Base-by-base conservation (phyloP, 92 coral and sea anemone genomes). In the Plumapathes pennacea region DNA sequence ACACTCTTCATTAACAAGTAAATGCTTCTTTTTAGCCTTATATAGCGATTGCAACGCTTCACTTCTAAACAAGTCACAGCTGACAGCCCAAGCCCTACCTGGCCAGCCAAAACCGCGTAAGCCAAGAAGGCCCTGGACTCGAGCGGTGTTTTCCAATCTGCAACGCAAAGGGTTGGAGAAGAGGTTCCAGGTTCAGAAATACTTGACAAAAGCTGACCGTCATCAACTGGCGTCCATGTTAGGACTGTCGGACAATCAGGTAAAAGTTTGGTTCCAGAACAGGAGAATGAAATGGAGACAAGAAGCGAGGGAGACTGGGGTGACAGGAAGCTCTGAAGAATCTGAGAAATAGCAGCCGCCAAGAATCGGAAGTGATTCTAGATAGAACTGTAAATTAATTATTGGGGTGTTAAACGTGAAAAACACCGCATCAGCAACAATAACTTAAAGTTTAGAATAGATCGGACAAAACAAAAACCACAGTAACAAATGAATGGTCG, bases 241-340 rank as follows among this genome's bases (percentile, higher is more conserved):
- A 56, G 98, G 98, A 1, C 83, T 92, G 25, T 83, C 96, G 4
- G 98, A 92, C 60, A 92, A 92, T 66, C 98, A 92, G 57, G 98
- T 92, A 2, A 92, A 92, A 81, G 98, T 92, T 15, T 92, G 98
- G 98, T 92, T 92, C 67, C 98, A 92, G 57, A 92, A 92, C 59
- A 71, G 98, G 23, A 65, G 98, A 44, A 92, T 92, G 98, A 92
- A 92, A 72, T 92, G 98, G 98, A 71, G 98, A 30, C 98, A 92
- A 50, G 98, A 92, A 30, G 98, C 95, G 1, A 57, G 95, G 61
- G 95, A 86, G 48, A 76, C 82, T 52, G 80, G 82, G 25, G 54
- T 89, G 9, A 72, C 78, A 3, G 73, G 70, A 6, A 75, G 69
- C 21, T 68, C 88, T 2, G 84, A 53, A 8, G 88, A 86, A 13